A percentile compares a stretch with the other conserved stretches of the same genome.
phyloP scores from a whole-genome alignment of 1,140 invertebrate genomes.

The Spodoptera frugiperda region DNA sequence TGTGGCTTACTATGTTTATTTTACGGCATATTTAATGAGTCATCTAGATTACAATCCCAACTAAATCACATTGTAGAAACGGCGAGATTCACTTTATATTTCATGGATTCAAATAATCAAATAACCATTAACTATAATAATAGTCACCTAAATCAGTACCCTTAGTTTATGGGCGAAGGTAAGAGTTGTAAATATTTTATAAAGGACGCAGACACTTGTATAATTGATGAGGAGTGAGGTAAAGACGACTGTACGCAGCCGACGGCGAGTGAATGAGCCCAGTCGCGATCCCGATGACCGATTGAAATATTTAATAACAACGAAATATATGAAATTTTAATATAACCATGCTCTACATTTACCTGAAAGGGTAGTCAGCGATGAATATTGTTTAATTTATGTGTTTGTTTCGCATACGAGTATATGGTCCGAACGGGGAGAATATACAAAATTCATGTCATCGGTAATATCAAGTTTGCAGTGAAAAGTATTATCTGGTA shows the following conservation, averaged over 20 bases:
- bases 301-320: constrained; percentile 15
- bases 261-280: not conserved
- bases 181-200: constrained; percentile 55
- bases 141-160: constrained; percentile 43
- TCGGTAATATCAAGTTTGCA: too few species aligned
- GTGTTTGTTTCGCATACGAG: not conserved
- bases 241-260: constrained; percentile 17
- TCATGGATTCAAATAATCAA: constrained; percentile 43
- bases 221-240: constrained; percentile 41
- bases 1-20: constrained; percentile 32
- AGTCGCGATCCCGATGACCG: constrained; percentile 28
- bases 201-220: constrained; percentile 47
- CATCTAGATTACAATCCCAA: constrained; percentile 13
- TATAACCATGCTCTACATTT: not conserved
- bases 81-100: constrained; percentile 21
- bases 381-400: not conserved
- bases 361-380: too few species aligned
- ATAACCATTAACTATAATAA: constrained; percentile 43
- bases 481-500: too few species aligned
- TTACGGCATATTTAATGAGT: constrained; percentile 20
- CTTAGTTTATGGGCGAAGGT: constrained; percentile 45
- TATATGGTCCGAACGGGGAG: too few species aligned
- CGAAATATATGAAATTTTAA: not conserved
- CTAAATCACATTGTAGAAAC: constrained; percentile 33
- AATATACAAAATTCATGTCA: too few species aligned